A percentile compares a stretch with the other conserved stretches of the same genome.
Conservation (phyloP, 2,797 vertebrate genomes). For the Sphenodon punctatus region DNA sequence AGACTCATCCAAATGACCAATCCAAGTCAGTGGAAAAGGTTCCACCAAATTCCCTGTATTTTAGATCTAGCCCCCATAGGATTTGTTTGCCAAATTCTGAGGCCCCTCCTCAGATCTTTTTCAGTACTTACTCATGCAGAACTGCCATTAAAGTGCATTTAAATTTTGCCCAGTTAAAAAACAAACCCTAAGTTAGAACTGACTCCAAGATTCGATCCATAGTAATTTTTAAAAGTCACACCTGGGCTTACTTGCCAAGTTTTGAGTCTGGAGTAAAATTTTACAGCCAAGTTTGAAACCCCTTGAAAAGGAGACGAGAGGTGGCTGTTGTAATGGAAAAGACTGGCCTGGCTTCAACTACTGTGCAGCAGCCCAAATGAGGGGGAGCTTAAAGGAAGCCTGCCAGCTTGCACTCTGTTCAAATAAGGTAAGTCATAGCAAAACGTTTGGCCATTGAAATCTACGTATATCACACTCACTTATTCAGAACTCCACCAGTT, state of each 20-base stretch:
- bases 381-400: conserved; percentile 20
- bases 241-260: conserved; percentile 23
- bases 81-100: neutral
- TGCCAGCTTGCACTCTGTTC: conserved; percentile 34
- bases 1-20: neutral
- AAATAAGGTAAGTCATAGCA: conserved; percentile 53
- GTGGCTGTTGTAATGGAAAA: conserved; percentile 69
- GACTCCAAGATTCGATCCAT: conserved; percentile 37
- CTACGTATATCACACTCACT: neutral
- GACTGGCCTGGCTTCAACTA: conserved; percentile 49
- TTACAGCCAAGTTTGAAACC: conserved; percentile 58
- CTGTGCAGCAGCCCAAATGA: conserved; percentile 29
- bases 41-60: neutral
- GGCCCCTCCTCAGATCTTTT: neutral
- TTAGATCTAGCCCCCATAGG: too few relatives aligned
- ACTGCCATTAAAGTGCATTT: conserved; percentile 1
- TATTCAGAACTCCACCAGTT: conserved; percentile 10
- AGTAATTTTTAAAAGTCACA: conserved; percentile 37
- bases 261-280: conserved; percentile 31
- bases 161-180: neutral
- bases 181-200: too few relatives aligned
- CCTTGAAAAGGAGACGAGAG: conserved; percentile 44
- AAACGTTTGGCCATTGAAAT: conserved; percentile 20
- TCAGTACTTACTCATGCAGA: neutral
- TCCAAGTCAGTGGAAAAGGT: neutral